Base-by-base conservation (phyloP, 2,797 vertebrate species). In the Peromyscus eremicus region DNA sequence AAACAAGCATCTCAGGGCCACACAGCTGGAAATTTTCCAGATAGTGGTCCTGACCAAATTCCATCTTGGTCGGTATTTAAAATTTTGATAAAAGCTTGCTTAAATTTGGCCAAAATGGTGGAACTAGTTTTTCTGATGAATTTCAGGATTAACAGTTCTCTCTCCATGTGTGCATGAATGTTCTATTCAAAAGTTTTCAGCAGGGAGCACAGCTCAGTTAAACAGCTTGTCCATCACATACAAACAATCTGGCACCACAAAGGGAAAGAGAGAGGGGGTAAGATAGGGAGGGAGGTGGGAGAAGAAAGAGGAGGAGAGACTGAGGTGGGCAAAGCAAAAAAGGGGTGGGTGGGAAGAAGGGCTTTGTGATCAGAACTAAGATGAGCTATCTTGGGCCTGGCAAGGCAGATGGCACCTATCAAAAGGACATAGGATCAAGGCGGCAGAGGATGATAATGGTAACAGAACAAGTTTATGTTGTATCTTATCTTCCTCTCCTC, bases 391-490 rank as follows among this genome's bases (percentile, higher is more conserved):
- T 66, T 66, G 40, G 60, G 60, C 60, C 60, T 66, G 27, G 60
- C 62, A 43, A 25, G 60, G 60, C 73, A 99, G 98, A 98, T 98
- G 98, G 98, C 71, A 97, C 95, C 97, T 95, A 82, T 91, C 95
- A 2, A 98, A 98, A 98, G 97, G 85, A 97, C 90, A 92, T 93
- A 97, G 87, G 97, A 98, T 97, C 98, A 99, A 98, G 98, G 98
- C 98, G 98, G 86, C 98, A 25, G 97, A 97, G 98, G 96, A 98
- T 91, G 98, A 98, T 87, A 97, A 91, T 95, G 96, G 97, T 95
- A 97, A 98, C 98, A 98, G 97, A 95, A 95, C 98, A 97, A 97
- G 95, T 97, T 97, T 98, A 95, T 98, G 98, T 95, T 98, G 97
- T 95, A 94, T 80, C 87, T 88, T 92, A 79, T 97, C 88, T 0